phyloP scores from a whole-genome alignment of 2,797 vertebrate species.

The Cryptoprocta ferox region DNA sequence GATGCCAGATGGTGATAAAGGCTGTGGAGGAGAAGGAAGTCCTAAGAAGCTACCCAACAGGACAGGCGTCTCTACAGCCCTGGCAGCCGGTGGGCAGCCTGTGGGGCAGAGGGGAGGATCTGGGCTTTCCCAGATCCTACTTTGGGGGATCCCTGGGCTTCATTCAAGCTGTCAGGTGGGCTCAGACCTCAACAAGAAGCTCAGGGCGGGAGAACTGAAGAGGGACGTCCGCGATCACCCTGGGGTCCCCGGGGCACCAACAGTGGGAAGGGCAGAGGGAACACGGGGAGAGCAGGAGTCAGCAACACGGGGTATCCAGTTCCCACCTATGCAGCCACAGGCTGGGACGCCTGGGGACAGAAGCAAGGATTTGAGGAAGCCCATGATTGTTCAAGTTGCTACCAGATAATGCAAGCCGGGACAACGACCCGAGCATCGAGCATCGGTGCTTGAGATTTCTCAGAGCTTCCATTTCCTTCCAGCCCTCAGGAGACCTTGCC shows the following conservation, averaged over 20 bases:
- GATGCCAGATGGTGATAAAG: neutral
- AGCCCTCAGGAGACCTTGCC: neutral
- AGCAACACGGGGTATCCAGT: neutral
- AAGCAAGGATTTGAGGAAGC: neutral
- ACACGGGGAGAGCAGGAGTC: neutral
- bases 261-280: neutral
- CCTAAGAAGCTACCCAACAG: too few species aligned
- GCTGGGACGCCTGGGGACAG: neutral
- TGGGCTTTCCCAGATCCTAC: too few species aligned
- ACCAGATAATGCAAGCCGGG: neutral
- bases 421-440: neutral
- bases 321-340: neutral
- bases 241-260: too few species aligned
- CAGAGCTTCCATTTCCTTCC: neutral
- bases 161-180: neutral
- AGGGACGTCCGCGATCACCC: neutral
- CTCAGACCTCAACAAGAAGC: neutral
- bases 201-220: neutral
- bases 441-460: neutral
- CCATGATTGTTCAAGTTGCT: neutral
- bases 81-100: neutral
- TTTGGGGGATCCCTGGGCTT: neutral
- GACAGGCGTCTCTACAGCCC: neutral
- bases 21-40: neutral
- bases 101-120: neutral